phyloP scores from a whole-genome alignment of 2,797 vertebrate genomes.

The Arctocebus calabarensis region DNA sequence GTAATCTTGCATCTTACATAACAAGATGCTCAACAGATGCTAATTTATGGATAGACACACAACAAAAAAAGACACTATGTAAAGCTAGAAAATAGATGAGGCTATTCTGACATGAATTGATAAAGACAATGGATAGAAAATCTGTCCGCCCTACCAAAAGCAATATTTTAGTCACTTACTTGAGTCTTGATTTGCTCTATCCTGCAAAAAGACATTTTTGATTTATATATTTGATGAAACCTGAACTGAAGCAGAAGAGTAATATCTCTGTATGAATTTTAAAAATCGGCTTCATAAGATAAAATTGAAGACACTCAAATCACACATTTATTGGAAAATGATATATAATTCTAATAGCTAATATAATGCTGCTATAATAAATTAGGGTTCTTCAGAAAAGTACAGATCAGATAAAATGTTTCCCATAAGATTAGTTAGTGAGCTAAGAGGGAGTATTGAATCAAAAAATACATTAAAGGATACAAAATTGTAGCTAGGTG shows the following conservation, averaged over 20 bases:
- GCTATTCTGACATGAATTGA: not conserved
- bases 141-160: not conserved
- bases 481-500: not conserved
- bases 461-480: slow-evolving; percentile 40
- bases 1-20: not conserved
- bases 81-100: not conserved
- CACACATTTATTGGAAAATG: slow-evolving; percentile 77
- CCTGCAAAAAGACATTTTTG: slow-evolving; percentile 65
- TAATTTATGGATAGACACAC: not conserved
- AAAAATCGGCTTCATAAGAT: slow-evolving; percentile 55
- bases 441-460: slow-evolving; percentile 47
- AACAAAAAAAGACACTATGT: not conserved
- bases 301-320: slow-evolving; percentile 57
- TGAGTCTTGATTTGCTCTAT: slow-evolving; percentile 59
- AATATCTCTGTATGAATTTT: slow-evolving; percentile 43
- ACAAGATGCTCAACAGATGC: not conserved
- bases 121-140: slow-evolving; percentile 42
- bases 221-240: slow-evolving; percentile 79
- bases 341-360: slow-evolving; percentile 77
- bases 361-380: slow-evolving; percentile 68
- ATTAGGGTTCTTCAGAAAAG: slow-evolving; percentile 57
- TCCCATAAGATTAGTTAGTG: slow-evolving; percentile 54
- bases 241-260: slow-evolving; percentile 51
- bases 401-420: slow-evolving; percentile 71
- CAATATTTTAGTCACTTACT: slow-evolving; percentile 60